A percentile compares a stretch with the other conserved stretches of the same genome.
Evolutionary conservation across 2,797 vertebrate species (phyloP).

Genomic region (Sebastes hubbsi): DNA sequence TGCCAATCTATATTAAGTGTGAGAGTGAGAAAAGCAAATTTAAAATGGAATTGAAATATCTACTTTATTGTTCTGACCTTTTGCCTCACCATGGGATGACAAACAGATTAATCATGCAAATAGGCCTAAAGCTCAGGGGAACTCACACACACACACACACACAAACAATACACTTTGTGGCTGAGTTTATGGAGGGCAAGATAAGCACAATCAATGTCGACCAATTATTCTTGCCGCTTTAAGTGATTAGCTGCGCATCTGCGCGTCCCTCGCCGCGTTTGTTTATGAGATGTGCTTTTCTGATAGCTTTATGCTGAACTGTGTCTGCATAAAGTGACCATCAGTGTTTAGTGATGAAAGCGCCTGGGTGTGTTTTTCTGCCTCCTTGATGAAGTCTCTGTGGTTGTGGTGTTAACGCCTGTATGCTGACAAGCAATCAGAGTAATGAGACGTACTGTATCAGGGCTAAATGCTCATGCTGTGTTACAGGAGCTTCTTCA

Average conservation of each 20-base stretch:
- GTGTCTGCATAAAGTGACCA: constrained; percentile 49
- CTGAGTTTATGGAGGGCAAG: constrained; percentile 53
- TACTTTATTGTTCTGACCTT: constrained; percentile 26
- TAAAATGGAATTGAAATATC: constrained; percentile 21
- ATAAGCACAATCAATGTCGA: constrained; percentile 75
- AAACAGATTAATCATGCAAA: constrained; percentile 58
- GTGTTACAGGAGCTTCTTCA: neutral
- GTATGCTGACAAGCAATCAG: constrained; percentile 28
- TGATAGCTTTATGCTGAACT: constrained; percentile 50
- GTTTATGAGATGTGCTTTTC: constrained; percentile 40
- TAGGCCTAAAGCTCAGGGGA: constrained; percentile 28
- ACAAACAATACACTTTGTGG: constrained; percentile 22
- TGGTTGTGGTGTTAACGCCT: constrained; percentile 20
- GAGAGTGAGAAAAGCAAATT: neutral
- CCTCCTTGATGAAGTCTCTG: constrained; percentile 39
- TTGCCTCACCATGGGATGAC: constrained; percentile 15
- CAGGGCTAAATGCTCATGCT: neutral
- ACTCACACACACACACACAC: constrained; percentile 2
- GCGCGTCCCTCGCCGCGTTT: constrained; percentile 37
- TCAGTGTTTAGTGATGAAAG: constrained; percentile 41
- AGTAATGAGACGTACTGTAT: constrained; percentile 4
- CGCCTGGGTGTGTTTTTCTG: constrained; percentile 3
- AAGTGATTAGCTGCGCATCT: constrained; percentile 64
- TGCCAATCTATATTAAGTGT: neutral
- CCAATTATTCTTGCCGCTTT: constrained; percentile 68